Base-by-base conservation (phyloP, 2,113 vertebrate species). In the Corythornis madagascariensis region DNA sequence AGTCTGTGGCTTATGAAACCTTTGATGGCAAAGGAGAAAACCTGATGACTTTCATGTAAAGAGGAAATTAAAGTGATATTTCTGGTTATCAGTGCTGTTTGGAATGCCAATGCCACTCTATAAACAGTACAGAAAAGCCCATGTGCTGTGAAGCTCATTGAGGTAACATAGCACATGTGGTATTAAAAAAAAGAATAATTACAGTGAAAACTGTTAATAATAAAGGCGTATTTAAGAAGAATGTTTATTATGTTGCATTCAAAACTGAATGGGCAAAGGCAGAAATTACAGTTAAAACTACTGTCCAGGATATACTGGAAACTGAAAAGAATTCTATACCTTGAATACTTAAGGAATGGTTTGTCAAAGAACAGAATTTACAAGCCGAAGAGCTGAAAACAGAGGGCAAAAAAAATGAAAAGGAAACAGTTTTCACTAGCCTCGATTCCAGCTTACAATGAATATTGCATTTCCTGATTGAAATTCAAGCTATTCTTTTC, bases 401-500 rank as follows among this genome's bases (percentile, higher is more conserved):
- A 19, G 61, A 64, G 59, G 55, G 65, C 35, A 55, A 83, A 75
- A 72, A 52, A 67, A 65, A 65, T 47, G 66, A 55, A 86, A 77
- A 71, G 6, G 13, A 47, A 18, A 65, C 0, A 8, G 13, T 92
- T 93, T 92, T 89, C 47, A 71, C n/a, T 40, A 90, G 38, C 63
- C 45, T 87, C 60, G 85, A 43, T 88, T 93, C 84, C 75, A 87
- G 47, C 26, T 20, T 59, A 55, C 63, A 88, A 92, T 72, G 70
- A 73, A 60, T 70, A 57, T 78, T 90, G 40, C 31, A 31, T 72
- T 90, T 85, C 65, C 33, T 85, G 86, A 92, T 75, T 95, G 78
- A 92, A 95, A 95, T 60, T 81, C 83, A 81, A 78, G 16, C 29
- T 61, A 61, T 69, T 47, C 48, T 83, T 93, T 88, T 66, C 63